Evolutionary conservation across 2,888 invertebrate species (phyloP).

Genomic region (Xestia ashworthii): DNA sequence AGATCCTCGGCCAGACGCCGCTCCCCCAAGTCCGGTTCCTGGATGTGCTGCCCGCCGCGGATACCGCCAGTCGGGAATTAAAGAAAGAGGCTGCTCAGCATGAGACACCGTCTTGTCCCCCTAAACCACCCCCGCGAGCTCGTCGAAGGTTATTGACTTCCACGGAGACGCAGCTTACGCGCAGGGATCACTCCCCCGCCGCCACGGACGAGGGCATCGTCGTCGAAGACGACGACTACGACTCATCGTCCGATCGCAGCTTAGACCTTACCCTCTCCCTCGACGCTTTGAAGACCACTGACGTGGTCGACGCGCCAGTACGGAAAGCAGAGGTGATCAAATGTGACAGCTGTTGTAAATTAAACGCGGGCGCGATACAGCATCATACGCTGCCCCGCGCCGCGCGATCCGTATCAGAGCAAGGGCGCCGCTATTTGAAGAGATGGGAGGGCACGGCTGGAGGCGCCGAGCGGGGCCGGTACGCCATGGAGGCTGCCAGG

Average conservation of each 20-base stretch:
- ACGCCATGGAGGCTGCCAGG: slow-evolving; percentile 84
- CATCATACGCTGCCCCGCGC: slow-evolving; percentile 88
- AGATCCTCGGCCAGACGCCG: slow-evolving; percentile 94
- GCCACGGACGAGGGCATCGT: slow-evolving; percentile 90
- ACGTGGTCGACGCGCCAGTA: slow-evolving; percentile 84
- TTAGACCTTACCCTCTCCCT: slow-evolving; percentile 88
- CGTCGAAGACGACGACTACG: slow-evolving; percentile 90
- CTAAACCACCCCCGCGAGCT: slow-evolving; percentile 86
- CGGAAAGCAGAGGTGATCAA: slow-evolving; percentile 86
- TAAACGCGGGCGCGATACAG: slow-evolving; percentile 77
- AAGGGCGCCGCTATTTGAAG: slow-evolving; percentile 86
- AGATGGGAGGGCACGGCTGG: slow-evolving; percentile 87
- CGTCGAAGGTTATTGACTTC: slow-evolving; percentile 84
- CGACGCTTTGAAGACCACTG: slow-evolving; percentile 87
- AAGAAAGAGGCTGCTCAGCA: slow-evolving; percentile 82
- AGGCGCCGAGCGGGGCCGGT: slow-evolving; percentile 84
- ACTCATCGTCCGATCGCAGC: slow-evolving; percentile 90
- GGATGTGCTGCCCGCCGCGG: slow-evolving; percentile 92
- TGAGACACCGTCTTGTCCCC: slow-evolving; percentile 82
- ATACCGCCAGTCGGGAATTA: slow-evolving; percentile 84
- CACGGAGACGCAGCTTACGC: slow-evolving; percentile 83
- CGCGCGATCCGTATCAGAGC: slow-evolving; percentile 83
- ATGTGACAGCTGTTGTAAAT: slow-evolving; percentile 87
- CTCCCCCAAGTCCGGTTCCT: slow-evolving; percentile 93
- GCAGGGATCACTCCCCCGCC: slow-evolving; percentile 87